These are phyloP conservation scores for Listronotus oregonensis DNA, from an alignment of 1,140 invertebrate genomes.

Conservation along the genomic window DNA sequence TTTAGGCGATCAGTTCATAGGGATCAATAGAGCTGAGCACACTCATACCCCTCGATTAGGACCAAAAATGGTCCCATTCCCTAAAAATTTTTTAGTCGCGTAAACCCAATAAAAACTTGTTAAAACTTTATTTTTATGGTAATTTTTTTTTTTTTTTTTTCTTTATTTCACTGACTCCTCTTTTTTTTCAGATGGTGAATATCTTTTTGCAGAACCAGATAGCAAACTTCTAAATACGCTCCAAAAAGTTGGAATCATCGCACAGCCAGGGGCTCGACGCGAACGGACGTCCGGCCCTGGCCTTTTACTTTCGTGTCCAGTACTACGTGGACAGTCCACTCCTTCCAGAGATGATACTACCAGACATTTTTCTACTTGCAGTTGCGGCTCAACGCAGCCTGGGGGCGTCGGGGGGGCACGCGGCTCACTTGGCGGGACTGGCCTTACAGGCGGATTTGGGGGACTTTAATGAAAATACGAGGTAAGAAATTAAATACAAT, in stretches of 20 bases:
- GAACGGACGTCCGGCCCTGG: constrained; percentile 84
- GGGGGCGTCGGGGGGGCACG: constrained; percentile 72
- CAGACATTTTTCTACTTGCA: constrained; percentile 90
- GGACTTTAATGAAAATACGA: constrained; percentile 58
- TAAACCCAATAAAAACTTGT: too few species aligned
- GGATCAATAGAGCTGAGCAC: too few species aligned
- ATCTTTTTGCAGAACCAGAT: constrained; percentile 91
- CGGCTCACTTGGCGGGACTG: constrained; percentile 72
- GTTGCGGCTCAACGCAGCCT: constrained; percentile 84
- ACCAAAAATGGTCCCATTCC: too few species aligned
- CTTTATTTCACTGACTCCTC: too few species aligned
- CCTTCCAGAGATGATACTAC: constrained; percentile 85
- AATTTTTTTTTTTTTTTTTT: too few species aligned
- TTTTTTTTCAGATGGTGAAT: constrained; percentile 86
- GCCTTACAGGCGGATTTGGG: constrained; percentile 87
- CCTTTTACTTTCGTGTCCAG: constrained; percentile 90
- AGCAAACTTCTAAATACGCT: constrained; percentile 95
- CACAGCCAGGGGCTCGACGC: constrained; percentile 89
- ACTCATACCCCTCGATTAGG: too few species aligned
- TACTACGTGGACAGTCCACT: constrained; percentile 91
- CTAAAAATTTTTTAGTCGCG: too few species aligned
- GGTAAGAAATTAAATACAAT: constrained; percentile 56
- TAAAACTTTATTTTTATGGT: too few species aligned
- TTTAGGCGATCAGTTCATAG: too few species aligned
- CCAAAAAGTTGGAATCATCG: constrained; percentile 92